Percentiles rank a stretch among this genome's conserved stretches.
Evolutionary conservation across 2,797 vertebrate genomes (phyloP).

Genomic region (Gadopsis bispinosus): DNA sequence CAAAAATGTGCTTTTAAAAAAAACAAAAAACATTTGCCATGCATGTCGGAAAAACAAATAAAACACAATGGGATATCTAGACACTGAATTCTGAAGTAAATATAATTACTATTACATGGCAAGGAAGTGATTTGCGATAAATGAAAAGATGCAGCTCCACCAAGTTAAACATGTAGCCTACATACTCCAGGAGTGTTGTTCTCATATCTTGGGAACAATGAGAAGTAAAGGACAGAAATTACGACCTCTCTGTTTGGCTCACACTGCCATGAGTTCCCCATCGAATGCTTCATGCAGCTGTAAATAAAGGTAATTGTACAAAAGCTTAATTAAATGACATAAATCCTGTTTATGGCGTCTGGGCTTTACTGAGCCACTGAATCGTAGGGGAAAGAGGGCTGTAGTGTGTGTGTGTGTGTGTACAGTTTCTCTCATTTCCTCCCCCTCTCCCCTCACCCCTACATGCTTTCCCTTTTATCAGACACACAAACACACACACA

Average conservation of each 20-base stretch:
- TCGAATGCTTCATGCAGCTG: conserved; percentile 70
- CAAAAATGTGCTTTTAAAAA: not conserved
- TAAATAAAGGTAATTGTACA: conserved; percentile 85
- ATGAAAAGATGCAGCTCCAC: conserved; percentile 44
- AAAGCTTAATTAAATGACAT: conserved; percentile 87
- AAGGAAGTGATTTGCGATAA: conserved; percentile 16
- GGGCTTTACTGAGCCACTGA: conserved; percentile 72
- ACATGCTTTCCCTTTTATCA: conserved; percentile 16
- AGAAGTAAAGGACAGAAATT: conserved; percentile 74
- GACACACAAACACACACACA: conserved; percentile 8
- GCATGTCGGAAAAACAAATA: not conserved
- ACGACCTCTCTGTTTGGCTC: conserved; percentile 69
- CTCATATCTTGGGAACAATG: conserved; percentile 68
- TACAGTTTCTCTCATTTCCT: conserved; percentile 11
- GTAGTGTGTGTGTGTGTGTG: conserved; percentile 29
- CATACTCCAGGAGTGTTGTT: conserved; percentile 47
- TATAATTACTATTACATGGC: conserved; percentile 1
- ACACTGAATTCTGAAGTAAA: not conserved
- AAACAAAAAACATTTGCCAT: not conserved
- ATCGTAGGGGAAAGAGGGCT: conserved; percentile 34
- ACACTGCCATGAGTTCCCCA: conserved; percentile 52
- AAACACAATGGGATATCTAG: not conserved
- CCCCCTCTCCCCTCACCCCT: not conserved
- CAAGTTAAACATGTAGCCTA: conserved; percentile 39
- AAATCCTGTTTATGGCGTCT: conserved; percentile 83